Base-by-base conservation (phyloP, 2,888 invertebrate species). In the Baccha elongata region DNA sequence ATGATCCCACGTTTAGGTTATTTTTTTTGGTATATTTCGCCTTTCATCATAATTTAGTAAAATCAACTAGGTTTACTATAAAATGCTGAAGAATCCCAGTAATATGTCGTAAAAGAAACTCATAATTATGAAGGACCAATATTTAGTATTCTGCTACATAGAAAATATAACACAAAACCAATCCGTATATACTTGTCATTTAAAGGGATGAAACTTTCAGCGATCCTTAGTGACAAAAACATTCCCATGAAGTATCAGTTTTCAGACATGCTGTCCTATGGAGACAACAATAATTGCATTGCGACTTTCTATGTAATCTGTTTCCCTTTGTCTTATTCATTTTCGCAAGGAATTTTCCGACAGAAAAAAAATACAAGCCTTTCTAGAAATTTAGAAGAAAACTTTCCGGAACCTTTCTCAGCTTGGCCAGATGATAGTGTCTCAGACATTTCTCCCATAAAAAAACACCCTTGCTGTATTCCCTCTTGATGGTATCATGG, bases 201-300 rank as follows among this genome's bases (percentile, higher is more conserved):
- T 21, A 1, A n/a, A n/a, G n/a, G 55, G 13, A 55, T 8, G 8
- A 55, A 55, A 23, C 37, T 11, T 55, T 37, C 37, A 37, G 4
- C 23, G 7, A 5, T 21, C 37, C 37, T 23, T 32, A 26, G 26
- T 26, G 3, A 58, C 4, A 58, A 15, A 17, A 55, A 10, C 2
- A 37, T 21, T 13, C 55, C 10, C 23, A 23, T 2, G n/a, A 29
- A 42, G 50, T 65, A 48, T 50, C 23, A 32, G 19, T 23, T 35
- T 44, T 35, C 29, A 67, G 26, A 68, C 35, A 42, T 35, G 17
- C 44, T 60, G n/a, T 10, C 40, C n/a, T n/a, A 37, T 32, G 48
- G 13, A 50, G 13, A 71, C 71, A 72, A 78, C 26, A 46, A 55
- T 46, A 58, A 69, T 79, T 73, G 67, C 79, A 79, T 62, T 62